Base-by-base conservation (phyloP, 2,797 vertebrate genomes). In the Enteromius argenteus region DNA sequence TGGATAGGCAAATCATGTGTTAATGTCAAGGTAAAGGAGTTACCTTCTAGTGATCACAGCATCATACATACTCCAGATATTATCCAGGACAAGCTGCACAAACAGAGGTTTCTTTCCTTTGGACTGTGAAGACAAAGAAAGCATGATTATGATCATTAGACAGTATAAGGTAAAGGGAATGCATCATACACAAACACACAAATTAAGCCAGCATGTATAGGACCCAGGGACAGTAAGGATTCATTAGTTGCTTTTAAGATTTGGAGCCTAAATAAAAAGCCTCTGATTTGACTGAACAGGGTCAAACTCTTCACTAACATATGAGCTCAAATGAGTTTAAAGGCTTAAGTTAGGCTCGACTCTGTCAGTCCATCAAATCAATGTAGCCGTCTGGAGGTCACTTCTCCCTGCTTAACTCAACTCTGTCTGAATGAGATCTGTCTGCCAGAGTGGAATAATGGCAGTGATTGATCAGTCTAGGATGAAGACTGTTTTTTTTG, bases 91-190 rank as follows among this genome's bases (percentile, higher is more conserved):
- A 1, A 99, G 92, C 89, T 99, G 97, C 80, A 99, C 98, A 90
- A 99, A 99, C 78, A 99, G 93, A 14, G 95, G 95, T 82, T 99
- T 99, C 93, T 97, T 99, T 89, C 97, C 98, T 96, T 98, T 99
- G 58, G 92, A 91, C 98, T 99, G 90, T 35, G 62, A 84, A 85
- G 76, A 85, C 83, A 44, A 90, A 35, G 88, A 80, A 15, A 58
- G 51, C 7, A 2, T 10, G 2, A 60, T 3, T n/a, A n/a, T n/a
- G n/a, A n/a, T n/a, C 3, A n/a, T 37, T 14, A 14, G 39, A 60
- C 30, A 6, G 15, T 0, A 37, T 60, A 42, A 64, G 23, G n/a
- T 62, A 73, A 73, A 80, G 5, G 23, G 14, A 58, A 81, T 8
- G 10, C 67, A 71, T 15, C 27, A 15, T 5, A 15, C 60, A 15